A percentile compares a stretch with the other conserved stretches of the same genome.
Evolutionary conservation across 2,888 invertebrate genomes (phyloP).

Genomic region (Abscondita cerata): DNA sequence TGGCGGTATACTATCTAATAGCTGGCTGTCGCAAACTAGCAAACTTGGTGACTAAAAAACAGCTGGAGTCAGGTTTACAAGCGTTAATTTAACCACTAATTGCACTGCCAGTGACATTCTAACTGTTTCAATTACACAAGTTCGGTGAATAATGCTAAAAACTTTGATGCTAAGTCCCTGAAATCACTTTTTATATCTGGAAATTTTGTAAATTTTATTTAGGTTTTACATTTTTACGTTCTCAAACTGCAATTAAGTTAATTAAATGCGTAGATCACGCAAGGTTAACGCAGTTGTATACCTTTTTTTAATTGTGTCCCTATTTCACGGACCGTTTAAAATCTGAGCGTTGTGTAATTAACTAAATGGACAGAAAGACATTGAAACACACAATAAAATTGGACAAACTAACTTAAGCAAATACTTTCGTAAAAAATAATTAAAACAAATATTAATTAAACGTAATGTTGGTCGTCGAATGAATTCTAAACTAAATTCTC

Average conservation of each 20-base stretch:
- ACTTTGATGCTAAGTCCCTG: slow-evolving; percentile 40
- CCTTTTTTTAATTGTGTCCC: slow-evolving; percentile 22
- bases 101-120: slow-evolving; percentile 48
- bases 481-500: slow-evolving; percentile 18
- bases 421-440: slow-evolving; percentile 16
- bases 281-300: slow-evolving; percentile 7
- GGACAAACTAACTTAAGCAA: slow-evolving; percentile 12
- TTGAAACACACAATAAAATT: slow-evolving; percentile 24
- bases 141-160: slow-evolving; percentile 51
- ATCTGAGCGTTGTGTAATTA: slow-evolving; percentile 24
- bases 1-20: slow-evolving; percentile 24
- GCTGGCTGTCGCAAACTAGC: slow-evolving; percentile 31
- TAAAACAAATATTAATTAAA: slow-evolving; percentile 22
- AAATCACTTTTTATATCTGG: slow-evolving; percentile 17
- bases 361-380: slow-evolving; percentile 22
- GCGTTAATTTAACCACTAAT: slow-evolving; percentile 52
- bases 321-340: slow-evolving; percentile 22
- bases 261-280: slow-evolving; percentile 22
- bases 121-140: slow-evolving; percentile 52
- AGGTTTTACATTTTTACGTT: slow-evolving; percentile 18
- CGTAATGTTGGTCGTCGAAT: slow-evolving; percentile 16
- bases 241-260: slow-evolving; percentile 23
- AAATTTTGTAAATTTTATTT: slow-evolving; percentile 11
- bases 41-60: slow-evolving; percentile 35
- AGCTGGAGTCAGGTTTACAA: slow-evolving; percentile 44